phyloP scores from a whole-genome alignment of 2,113 vertebrate genomes.

The Columba livia region DNA sequence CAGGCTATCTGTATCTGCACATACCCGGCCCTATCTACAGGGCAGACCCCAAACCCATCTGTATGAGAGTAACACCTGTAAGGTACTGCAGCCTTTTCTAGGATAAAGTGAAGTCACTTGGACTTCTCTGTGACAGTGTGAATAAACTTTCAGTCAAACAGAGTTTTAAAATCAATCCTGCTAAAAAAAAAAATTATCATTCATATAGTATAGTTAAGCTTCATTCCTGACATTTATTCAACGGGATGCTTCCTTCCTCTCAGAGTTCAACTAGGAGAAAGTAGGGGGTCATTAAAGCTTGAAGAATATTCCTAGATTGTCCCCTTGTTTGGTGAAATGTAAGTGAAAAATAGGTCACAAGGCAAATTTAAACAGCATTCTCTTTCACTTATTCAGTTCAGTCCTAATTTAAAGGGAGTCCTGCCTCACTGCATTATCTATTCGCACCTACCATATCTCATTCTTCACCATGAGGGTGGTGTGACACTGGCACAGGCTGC shows the following conservation, averaged over 20 bases:
- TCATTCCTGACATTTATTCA: not conserved
- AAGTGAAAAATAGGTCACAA: slow-evolving; percentile 48
- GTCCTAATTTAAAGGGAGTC: slow-evolving; percentile 9
- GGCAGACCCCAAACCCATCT: not conserved
- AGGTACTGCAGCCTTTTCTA: not conserved
- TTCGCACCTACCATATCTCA: not conserved
- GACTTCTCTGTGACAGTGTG: not conserved
- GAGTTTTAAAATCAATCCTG: not conserved
- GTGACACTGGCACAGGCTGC: too few relatives aligned
- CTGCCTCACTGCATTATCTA: not conserved
- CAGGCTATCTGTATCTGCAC: not conserved
- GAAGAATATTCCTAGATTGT: slow-evolving; percentile 28
- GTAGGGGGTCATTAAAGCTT: slow-evolving; percentile 54
- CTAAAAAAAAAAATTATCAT: not conserved
- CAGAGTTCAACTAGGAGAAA: not conserved
- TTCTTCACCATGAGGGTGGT: too few relatives aligned
- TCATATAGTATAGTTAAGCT: not conserved
- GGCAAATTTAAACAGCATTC: slow-evolving; percentile 35
- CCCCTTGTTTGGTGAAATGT: not conserved
- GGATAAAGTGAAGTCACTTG: not conserved
- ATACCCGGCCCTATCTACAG: not conserved
- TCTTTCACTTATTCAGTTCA: slow-evolving; percentile 31
- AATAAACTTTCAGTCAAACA: not conserved
- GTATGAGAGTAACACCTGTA: not conserved
- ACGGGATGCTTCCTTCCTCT: not conserved